A percentile compares a stretch with the other conserved stretches of the same genome.
phyloP scores from a whole-genome alignment of 2,888 invertebrate genomes.

The Epiblema foenella region DNA sequence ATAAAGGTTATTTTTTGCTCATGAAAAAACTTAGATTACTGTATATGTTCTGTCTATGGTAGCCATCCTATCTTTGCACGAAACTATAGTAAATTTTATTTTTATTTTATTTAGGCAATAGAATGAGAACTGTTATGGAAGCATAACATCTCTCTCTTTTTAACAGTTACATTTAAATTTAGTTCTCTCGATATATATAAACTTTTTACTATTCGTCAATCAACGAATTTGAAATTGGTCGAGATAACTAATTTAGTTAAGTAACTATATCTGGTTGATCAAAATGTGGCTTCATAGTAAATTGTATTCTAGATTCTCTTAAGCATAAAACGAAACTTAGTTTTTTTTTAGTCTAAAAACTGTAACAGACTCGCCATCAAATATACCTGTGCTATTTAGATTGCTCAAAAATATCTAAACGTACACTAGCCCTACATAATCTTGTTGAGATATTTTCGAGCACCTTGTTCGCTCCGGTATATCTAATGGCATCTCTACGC shows the following conservation, averaged over 20 bases:
- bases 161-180: conserved; percentile 12
- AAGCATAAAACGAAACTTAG: too few relatives aligned
- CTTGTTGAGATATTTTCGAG: too few relatives aligned
- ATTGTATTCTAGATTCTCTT: too few relatives aligned
- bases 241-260: not conserved
- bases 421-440: too few relatives aligned
- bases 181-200: conserved; percentile 8
- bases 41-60: conserved; percentile 5
- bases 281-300: not conserved
- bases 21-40: not conserved
- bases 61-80: conserved; percentile 10
- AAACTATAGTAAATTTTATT: not conserved
- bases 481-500: too few relatives aligned
- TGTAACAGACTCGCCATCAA: too few relatives aligned
- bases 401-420: too few relatives aligned
- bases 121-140: not conserved
- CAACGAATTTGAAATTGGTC: not conserved
- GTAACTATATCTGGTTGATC: not conserved
- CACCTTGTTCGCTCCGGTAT: too few relatives aligned
- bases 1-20: not conserved
- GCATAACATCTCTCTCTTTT: conserved; percentile 21
- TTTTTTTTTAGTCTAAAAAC: too few relatives aligned
- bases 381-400: too few relatives aligned
- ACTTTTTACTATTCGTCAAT: not conserved
- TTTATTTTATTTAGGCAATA: not conserved